Percentiles rank a stretch among this genome's conserved stretches.
phyloP scores from a whole-genome alignment of 2,888 invertebrate species.

The Drosophila formosana region DNA sequence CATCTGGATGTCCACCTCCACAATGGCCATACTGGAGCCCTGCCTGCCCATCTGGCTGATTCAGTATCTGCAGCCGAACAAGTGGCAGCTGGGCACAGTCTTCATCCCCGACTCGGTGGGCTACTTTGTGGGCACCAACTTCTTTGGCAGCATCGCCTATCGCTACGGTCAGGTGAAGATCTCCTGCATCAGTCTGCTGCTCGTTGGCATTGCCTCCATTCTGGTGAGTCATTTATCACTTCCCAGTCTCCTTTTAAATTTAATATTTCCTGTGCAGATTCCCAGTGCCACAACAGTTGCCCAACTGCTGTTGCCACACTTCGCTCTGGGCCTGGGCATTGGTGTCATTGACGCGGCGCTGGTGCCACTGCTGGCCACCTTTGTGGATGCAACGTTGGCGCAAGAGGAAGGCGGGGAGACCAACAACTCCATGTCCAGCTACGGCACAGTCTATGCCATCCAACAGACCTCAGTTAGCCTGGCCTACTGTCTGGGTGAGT shows the following conservation, averaged over 20 bases:
- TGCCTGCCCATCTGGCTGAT: slow-evolving; percentile 93
- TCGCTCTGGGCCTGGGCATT: slow-evolving; percentile 91
- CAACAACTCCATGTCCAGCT: slow-evolving; percentile 86
- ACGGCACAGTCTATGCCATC: slow-evolving; percentile 93
- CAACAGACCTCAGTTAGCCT: slow-evolving; percentile 93
- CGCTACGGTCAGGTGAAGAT: slow-evolving; percentile 88
- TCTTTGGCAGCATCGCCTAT: slow-evolving; percentile 89
- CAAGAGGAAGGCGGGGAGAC: slow-evolving; percentile 69
- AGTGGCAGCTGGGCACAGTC: slow-evolving; percentile 92
- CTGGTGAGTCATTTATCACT: slow-evolving; percentile 85
- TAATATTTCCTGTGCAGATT: slow-evolving; percentile 84
- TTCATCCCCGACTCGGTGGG: slow-evolving; percentile 95
- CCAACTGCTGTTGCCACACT: slow-evolving; percentile 90
- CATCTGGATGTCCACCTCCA: slow-evolving; percentile 91
- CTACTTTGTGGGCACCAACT: slow-evolving; percentile 92
- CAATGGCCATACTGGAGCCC: slow-evolving; percentile 93
- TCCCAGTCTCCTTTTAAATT: too few relatives aligned
- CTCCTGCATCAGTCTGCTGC: slow-evolving; percentile 87
- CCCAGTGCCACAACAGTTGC: slow-evolving; percentile 88
- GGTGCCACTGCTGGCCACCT: slow-evolving; percentile 91
- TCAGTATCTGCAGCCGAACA: slow-evolving; percentile 83
- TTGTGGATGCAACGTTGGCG: slow-evolving; percentile 87
- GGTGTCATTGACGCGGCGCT: slow-evolving; percentile 93
- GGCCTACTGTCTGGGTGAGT: slow-evolving; percentile 90
- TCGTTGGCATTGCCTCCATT: slow-evolving; percentile 88